These are phyloP conservation scores for Plagiodera versicolora DNA, from an alignment of 2,888 invertebrate species.

Conservation along the genomic window DNA sequence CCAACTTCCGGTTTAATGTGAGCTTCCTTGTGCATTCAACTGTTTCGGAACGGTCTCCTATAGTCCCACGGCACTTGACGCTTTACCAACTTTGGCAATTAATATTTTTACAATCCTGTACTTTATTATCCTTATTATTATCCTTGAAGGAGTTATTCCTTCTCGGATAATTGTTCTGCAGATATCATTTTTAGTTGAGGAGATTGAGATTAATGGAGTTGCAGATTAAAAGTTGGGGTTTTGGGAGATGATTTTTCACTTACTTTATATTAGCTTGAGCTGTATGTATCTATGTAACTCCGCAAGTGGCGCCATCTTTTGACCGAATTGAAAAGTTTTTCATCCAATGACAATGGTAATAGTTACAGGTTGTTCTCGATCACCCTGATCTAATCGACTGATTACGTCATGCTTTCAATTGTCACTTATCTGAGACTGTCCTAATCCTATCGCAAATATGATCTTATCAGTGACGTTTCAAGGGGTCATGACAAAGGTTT, in stretches of 20 bases:
- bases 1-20: slow-evolving; percentile 4
- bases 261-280: no score
- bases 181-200: slow-evolving; percentile 39
- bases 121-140: slow-evolving; percentile 52
- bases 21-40: slow-evolving; percentile 20
- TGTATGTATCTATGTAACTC: no score
- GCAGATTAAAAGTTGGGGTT: not conserved
- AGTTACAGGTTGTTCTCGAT: no score
- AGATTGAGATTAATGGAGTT: slow-evolving; percentile 36
- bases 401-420: no score
- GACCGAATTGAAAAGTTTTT: no score
- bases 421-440: no score
- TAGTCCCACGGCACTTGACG: slow-evolving; percentile 45
- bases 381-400: no score
- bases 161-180: slow-evolving; percentile 45
- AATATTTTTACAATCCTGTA: slow-evolving; percentile 53
- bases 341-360: no score
- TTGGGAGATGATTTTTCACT: not conserved
- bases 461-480: no score
- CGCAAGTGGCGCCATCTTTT: no score
- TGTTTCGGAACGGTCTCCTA: slow-evolving; percentile 20
- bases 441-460: no score
- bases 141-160: slow-evolving; percentile 48
- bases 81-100: slow-evolving; percentile 52
- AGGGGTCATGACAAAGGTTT: no score